Evolutionary conservation across 2,113 vertebrate species (phyloP).

Genomic region (Muntiacus muntjak): DNA sequence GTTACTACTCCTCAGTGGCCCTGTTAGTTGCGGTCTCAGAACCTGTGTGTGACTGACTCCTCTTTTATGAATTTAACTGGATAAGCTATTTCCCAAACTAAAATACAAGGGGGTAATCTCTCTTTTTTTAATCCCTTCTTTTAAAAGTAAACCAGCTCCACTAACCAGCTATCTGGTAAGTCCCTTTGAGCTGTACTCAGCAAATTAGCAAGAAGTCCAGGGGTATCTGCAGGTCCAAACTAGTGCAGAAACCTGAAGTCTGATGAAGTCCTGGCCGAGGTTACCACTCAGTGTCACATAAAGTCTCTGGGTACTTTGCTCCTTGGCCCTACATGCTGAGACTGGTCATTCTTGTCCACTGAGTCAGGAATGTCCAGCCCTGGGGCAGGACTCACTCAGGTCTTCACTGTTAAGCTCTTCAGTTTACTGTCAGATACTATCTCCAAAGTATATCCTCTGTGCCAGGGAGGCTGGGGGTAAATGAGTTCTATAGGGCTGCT

Average conservation of each 20-base stretch:
- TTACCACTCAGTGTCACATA: neutral
- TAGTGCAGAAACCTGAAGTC: neutral
- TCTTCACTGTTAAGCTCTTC: neutral
- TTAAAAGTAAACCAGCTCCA: neutral
- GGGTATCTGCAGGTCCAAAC: neutral
- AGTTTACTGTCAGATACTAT: neutral
- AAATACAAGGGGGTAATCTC: neutral
- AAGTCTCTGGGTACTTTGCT: neutral
- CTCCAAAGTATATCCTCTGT: neutral
- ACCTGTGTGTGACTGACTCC: neutral
- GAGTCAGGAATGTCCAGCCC: neutral
- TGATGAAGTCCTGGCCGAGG: neutral
- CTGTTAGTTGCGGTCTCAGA: neutral
- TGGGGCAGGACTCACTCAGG: neutral
- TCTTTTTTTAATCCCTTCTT: neutral
- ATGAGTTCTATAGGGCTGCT: neutral
- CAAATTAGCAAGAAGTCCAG: neutral
- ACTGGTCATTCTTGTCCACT: neutral
- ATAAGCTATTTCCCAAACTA: neutral
- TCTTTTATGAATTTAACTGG: neutral
- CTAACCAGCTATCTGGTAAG: neutral
- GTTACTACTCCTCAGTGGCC: neutral
- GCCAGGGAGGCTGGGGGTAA: neutral
- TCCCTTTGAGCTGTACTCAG: neutral
- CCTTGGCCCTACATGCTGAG: neutral